A percentile compares a stretch with the other conserved stretches of the same genome.
Evolutionary conservation across 2,888 invertebrate species (phyloP).

Genomic region (Dicyrtoma fusca): DNA sequence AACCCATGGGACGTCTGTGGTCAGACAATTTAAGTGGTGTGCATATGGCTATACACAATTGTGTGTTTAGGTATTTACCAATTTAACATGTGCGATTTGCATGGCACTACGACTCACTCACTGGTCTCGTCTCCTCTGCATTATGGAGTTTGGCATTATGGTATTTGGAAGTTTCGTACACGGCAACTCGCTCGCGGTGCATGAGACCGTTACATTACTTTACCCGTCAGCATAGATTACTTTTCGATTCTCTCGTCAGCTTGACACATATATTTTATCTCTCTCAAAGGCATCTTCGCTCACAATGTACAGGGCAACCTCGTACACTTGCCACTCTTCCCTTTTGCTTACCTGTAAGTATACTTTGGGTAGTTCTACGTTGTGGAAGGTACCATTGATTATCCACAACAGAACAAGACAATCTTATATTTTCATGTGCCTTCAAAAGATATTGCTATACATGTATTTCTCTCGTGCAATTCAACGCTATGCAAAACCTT

Average conservation of each 20-base stretch:
- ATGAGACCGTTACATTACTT: conserved; percentile 21
- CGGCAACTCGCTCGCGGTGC: neutral
- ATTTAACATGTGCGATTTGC: conserved; percentile 18
- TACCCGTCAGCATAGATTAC: conserved; percentile 17
- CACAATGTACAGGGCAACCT: neutral
- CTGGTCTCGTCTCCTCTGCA: neutral
- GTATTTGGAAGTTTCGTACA: neutral
- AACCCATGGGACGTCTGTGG: conserved; percentile 16
- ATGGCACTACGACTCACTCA: neutral
- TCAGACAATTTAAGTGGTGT: conserved; percentile 12
- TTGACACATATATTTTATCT: conserved; percentile 21
- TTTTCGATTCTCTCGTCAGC: conserved; percentile 15
- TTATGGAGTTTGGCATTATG: neutral
- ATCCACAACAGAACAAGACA: neutral
- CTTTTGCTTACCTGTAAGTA: neutral
- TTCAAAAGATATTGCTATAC: conserved; percentile 7
- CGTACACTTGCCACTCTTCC: conserved; percentile 3
- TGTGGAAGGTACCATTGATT: too few relatives aligned
- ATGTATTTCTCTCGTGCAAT: neutral
- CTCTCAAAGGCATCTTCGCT: neutral
- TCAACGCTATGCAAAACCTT: neutral
- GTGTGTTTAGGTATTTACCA: conserved; percentile 18
- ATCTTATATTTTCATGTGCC: neutral
- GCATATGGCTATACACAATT: neutral
- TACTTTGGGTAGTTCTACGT: too few relatives aligned